Percentiles rank a stretch among this genome's conserved stretches.
Conservation (phyloP, 1,140 invertebrate species). For the Diorhabda carinulata region DNA sequence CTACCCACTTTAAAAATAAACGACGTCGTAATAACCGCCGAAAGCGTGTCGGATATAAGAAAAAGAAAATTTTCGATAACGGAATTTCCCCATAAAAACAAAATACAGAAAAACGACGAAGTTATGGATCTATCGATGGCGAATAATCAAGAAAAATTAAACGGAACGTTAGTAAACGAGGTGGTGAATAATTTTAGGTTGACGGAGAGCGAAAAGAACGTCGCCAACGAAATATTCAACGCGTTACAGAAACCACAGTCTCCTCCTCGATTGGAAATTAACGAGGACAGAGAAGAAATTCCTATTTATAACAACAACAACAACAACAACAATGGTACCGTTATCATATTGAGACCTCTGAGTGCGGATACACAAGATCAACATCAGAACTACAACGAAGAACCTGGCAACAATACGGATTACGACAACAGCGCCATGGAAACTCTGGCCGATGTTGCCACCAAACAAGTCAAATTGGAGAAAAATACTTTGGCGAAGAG, state of each 20-base stretch:
- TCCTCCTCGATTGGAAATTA: neutral
- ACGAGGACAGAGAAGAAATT: slow-evolving; percentile 4
- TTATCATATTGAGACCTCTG: slow-evolving; percentile 12
- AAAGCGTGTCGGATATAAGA: slow-evolving; percentile 25
- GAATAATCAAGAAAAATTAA: slow-evolving; percentile 1
- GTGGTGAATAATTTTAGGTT: neutral
- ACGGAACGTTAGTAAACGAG: neutral
- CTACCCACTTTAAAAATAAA: slow-evolving; percentile 35
- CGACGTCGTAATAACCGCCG: slow-evolving; percentile 26
- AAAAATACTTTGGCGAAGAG: slow-evolving; percentile 53
- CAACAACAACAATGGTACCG: slow-evolving; percentile 8
- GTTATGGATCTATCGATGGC: slow-evolving; percentile 40
- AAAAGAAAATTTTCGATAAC: slow-evolving; percentile 33
- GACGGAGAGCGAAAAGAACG: neutral
- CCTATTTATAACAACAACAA: neutral
- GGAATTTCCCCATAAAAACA: slow-evolving; percentile 26
- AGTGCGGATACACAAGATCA: slow-evolving; percentile 15
- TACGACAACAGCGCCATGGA: slow-evolving; percentile 49
- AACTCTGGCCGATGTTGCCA: slow-evolving; percentile 48
- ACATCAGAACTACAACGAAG: slow-evolving; percentile 23
- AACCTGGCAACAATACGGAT: slow-evolving; percentile 24
- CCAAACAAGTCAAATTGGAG: slow-evolving; percentile 47
- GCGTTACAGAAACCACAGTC: slow-evolving; percentile 6
- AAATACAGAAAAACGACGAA: slow-evolving; percentile 36
- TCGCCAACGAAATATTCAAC: slow-evolving; percentile 11